These are phyloP conservation scores for Anas bahamensis DNA, from an alignment of 2,797 vertebrate genomes.

Conservation along the genomic window DNA sequence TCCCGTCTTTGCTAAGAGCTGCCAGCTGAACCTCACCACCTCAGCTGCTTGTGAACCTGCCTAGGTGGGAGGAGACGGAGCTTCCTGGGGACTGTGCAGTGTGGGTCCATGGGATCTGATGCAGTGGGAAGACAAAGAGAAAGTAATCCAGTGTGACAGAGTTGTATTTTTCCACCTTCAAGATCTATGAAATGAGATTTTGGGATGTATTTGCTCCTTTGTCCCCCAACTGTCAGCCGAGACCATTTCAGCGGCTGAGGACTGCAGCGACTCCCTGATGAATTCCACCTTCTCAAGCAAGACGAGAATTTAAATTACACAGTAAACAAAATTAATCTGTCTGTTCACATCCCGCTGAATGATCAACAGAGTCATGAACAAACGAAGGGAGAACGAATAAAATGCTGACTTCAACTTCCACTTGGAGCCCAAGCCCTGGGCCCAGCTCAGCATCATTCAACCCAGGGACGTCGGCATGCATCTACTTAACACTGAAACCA, in stretches of 20 bases:
- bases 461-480: not conserved
- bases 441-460: not conserved
- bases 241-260: not conserved
- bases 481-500: not conserved
- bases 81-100: not conserved
- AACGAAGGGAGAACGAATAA: not conserved
- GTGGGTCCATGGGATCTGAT: not conserved
- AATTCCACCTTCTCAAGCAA: conserved; percentile 27
- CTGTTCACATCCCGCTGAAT: not conserved
- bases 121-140: not conserved
- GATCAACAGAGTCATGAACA: not conserved
- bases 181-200: not conserved
- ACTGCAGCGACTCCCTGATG: not conserved
- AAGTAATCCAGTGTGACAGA: not conserved
- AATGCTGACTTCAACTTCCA: not conserved
- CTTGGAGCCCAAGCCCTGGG: not conserved
- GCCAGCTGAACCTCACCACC: not conserved
- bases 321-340: conserved; percentile 9
- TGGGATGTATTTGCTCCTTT: not conserved
- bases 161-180: not conserved
- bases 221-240: not conserved
- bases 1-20: not conserved
- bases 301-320: conserved; percentile 10
- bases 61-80: not conserved
- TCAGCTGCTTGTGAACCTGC: not conserved